Evolutionary conservation across 2,113 vertebrate species (phyloP), one percentile per base, ranked within the genome.

Genomic region (Lamprotornis superbus): DNA sequence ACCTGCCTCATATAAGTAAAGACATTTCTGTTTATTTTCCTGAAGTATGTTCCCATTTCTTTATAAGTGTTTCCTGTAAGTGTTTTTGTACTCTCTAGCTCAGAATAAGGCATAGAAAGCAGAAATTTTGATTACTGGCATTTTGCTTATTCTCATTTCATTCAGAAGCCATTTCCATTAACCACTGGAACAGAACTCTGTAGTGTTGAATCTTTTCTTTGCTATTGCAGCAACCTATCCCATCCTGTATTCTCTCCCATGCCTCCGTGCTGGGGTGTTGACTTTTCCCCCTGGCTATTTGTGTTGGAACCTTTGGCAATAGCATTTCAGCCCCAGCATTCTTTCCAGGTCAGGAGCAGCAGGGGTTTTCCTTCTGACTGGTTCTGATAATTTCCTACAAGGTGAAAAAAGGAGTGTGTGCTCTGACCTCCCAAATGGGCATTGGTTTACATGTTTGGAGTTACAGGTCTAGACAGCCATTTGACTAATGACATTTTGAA

Each of bases 401-500:
- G 31, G 70, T 79, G 57, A 89, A 90, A 82, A 87, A 64, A 47
- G 20, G 37, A 60, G 13, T 20, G 8, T 78, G 44, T 71, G 24
- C 49, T 87, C 25, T 57, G 46, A 79, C n/a, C 12, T 93, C 70
- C 70, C 74, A 91, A 65, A 79, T 0, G 9, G 37, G 57, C 74
- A 85, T 27, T 89, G 74, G 89, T 87, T 89, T 76, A 91, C 31
- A 28, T 17, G 28, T 75, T 87, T 87, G 46, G 57, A 56, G 64
- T 81, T 90, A 63, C 21, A 74, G 42, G 37, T 78, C 47, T 78
- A 93, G 83, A 82, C 53, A 85, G 44, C 9, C 49, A 50, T 89
- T 95, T 87, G 81, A 89, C 44, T 89, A 89, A 96, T 69, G 67
- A 89, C 61, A 87, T 95, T 97, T 89, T 89, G 50, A 91, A 95